phyloP scores from a whole-genome alignment of 37 sponge, comb jelly and placozoan genomes.

The Haliclona indistincta region DNA sequence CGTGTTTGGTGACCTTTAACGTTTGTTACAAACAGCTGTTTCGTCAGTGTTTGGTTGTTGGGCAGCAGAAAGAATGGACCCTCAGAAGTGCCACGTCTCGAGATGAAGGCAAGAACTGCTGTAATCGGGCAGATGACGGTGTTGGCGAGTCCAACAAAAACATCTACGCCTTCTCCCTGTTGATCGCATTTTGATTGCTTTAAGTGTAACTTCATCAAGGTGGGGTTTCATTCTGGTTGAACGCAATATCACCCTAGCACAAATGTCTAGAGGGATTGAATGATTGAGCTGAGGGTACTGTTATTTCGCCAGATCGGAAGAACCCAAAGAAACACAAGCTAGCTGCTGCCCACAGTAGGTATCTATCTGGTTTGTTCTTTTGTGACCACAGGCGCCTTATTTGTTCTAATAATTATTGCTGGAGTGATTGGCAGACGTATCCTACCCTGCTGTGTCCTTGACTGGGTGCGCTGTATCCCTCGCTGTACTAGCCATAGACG shows the following conservation, averaged over 20 bases:
- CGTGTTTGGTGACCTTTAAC: no score
- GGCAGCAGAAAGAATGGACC: not conserved
- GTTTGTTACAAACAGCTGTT: not conserved
- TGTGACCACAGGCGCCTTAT: no score
- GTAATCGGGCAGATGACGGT: not conserved
- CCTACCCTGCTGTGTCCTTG: not conserved
- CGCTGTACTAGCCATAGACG: slow-evolving; percentile 15
- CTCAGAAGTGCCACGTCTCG: not conserved
- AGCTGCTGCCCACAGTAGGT: no score
- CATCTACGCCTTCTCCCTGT: not conserved
- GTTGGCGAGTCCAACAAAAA: not conserved
- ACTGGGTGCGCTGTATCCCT: slow-evolving; percentile 5
- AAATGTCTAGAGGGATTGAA: no score
- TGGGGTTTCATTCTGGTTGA: no score
- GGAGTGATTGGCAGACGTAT: slow-evolving; percentile 39
- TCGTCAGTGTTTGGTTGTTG: not conserved
- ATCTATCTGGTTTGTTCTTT: no score
- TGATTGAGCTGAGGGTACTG: no score
- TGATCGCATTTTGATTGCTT: not conserved
- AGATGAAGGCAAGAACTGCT: not conserved
- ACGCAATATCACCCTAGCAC: no score
- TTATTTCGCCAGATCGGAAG: no score
- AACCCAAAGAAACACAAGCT: no score
- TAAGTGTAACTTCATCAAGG: not conserved
- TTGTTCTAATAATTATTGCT: no score